Percentiles rank a stretch among this genome's conserved stretches.
These are phyloP conservation scores for Ethmia dodecea DNA, from an alignment of 2,888 invertebrate genomes.

Conservation along the genomic window DNA sequence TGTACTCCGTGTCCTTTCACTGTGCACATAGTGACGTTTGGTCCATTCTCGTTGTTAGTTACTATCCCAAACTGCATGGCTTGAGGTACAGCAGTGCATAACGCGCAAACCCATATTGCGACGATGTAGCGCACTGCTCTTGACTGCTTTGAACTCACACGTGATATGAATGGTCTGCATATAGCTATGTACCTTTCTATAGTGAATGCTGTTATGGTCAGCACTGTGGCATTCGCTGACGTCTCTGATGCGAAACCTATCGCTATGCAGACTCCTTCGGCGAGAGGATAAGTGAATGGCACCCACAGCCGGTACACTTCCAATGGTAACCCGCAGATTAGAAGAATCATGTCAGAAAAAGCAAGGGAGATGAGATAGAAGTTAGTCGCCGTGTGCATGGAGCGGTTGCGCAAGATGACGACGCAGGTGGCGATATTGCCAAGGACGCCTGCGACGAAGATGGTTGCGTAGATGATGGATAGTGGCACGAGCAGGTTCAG, in stretches of 20 bases:
- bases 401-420: conserved; percentile 85
- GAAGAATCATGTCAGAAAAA: conserved; percentile 84
- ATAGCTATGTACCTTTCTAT: conserved; percentile 93
- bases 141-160: conserved; percentile 89
- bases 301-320: conserved; percentile 88
- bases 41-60: conserved; percentile 59
- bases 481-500: conserved; percentile 81
- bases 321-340: conserved; percentile 87
- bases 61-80: conserved; percentile 88
- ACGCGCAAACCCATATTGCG: conserved; percentile 87
- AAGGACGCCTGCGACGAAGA: conserved; percentile 85
- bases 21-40: conserved; percentile 73
- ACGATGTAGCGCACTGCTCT: conserved; percentile 87
- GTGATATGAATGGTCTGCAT: conserved; percentile 89
- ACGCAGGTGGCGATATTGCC: conserved; percentile 89
- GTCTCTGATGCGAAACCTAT: conserved; percentile 89
- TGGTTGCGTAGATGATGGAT: conserved; percentile 81
- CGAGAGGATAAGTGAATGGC: conserved; percentile 84
- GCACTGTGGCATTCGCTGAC: conserved; percentile 90
- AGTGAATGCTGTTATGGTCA: conserved; percentile 92
- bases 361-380: conserved; percentile 89
- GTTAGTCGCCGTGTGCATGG: conserved; percentile 92
- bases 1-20: conserved; percentile 78
- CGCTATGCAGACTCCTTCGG: conserved; percentile 86
- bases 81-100: conserved; percentile 86